Conservation (phyloP, 2,113 vertebrate genomes). For the Vidua chalybeata region DNA sequence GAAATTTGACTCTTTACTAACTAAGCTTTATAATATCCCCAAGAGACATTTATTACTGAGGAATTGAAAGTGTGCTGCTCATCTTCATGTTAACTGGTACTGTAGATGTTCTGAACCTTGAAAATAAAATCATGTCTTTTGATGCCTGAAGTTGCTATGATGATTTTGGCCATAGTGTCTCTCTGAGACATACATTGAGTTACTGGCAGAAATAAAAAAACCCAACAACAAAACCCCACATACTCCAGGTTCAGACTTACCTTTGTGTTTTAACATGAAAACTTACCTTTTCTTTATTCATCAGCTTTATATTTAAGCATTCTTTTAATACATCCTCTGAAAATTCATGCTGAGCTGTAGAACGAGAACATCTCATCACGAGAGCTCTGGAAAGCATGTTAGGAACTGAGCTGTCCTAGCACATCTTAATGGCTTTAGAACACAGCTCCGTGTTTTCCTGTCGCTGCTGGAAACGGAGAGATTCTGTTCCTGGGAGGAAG, state of each 20-base stretch:
- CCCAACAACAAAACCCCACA: fast-evolving
- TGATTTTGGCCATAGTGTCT: background rate
- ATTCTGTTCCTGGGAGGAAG: background rate
- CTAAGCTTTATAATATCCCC: background rate
- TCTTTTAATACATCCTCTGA: background rate
- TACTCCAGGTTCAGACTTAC: background rate
- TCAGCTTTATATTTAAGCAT: background rate
- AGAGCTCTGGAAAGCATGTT: background rate
- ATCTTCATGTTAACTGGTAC: background rate
- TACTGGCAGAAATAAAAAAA: background rate
- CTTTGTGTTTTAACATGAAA: background rate
- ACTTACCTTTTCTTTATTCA: background rate
- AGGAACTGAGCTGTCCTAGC: background rate
- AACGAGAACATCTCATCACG: background rate
- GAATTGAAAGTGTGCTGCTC: background rate
- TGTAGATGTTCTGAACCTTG: background rate
- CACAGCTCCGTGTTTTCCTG: background rate
- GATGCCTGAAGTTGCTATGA: background rate
- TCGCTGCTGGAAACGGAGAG: background rate
- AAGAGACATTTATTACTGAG: background rate
- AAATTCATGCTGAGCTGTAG: background rate
- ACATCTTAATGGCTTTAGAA: background rate
- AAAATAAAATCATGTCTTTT: background rate
- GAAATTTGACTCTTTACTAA: background rate
- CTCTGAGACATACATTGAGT: background rate